A percentile compares a stretch with the other conserved stretches of the same genome.
Conservation (phyloP, 2,113 vertebrate genomes). For the Corythoichthys intestinalis region DNA sequence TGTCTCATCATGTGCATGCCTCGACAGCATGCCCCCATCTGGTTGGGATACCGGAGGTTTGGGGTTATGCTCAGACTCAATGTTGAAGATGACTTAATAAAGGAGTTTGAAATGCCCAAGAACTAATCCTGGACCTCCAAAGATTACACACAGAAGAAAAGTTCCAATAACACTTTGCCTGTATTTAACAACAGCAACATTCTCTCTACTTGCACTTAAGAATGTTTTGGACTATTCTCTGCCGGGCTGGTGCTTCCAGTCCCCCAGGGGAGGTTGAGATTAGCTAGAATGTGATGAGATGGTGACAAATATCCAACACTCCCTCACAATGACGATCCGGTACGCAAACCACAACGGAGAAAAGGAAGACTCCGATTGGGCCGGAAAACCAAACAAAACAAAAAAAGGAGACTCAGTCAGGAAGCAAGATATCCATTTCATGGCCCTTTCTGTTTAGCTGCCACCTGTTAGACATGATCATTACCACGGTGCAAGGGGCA, state of each 20-base stretch:
- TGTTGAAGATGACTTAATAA: conserved; percentile 69
- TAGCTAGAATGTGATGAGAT: conserved; percentile 68
- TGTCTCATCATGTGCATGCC: conserved; percentile 64
- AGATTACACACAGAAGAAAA: conserved; percentile 13
- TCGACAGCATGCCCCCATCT: conserved; percentile 34
- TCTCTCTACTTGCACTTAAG: conserved; percentile 42
- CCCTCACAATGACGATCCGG: conserved; percentile 41
- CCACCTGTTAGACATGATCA: conserved; percentile 95
- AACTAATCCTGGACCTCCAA: conserved; percentile 20
- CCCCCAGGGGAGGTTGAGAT: conserved; percentile 51
- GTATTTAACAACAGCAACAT: conserved; percentile 36
- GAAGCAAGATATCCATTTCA: conserved; percentile 93
- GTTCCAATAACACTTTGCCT: conserved; percentile 20
- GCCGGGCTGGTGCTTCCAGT: conserved; percentile 29
- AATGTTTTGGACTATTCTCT: conserved; percentile 40
- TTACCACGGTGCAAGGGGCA: conserved; percentile 79
- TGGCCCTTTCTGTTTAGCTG: conserved; percentile 81
- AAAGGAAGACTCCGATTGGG: conserved; percentile 41
- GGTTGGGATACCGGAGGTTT: conserved; percentile 64
- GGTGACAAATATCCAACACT: conserved; percentile 70
- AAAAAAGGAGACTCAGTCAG: conserved; percentile 75
- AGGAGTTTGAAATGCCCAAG: conserved; percentile 16
- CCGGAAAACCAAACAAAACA: conserved; percentile 64
- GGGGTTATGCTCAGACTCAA: conserved; percentile 49
- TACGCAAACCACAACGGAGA: conserved; percentile 34